Evolutionary conservation across 2,797 vertebrate species (phyloP), one percentile per base, ranked within the genome.

Genomic region (Malacoraja senta): DNA sequence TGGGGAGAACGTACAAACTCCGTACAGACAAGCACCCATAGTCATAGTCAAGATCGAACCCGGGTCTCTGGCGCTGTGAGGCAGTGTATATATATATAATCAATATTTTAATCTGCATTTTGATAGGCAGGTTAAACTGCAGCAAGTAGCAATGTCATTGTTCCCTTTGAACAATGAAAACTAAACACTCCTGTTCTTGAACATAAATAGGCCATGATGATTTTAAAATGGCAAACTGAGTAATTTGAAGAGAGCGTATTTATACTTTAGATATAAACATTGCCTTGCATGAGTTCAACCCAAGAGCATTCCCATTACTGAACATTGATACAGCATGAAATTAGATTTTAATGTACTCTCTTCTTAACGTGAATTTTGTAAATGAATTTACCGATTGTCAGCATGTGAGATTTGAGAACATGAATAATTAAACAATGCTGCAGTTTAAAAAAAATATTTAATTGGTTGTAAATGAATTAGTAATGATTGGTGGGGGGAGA

Each of bases 381-480:
- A 92, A 92, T 92, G 71, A 71, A 92, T 92, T 92, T 92, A 76
- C 72, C 90, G n/a, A 74, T 76, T 74, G 90, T 76, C 72, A 76
- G 71, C 71, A 6, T 58, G 90, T 35, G 84, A 92, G 26, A 15
- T 53, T 76, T 76, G 38, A 35, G 58, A 92, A 76, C 71, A 92
- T 92, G 71, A 92, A 92, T 92, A 92, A 92, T 92, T 92, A 71
- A 92, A 58, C 38, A n/a, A 8, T 71, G 13, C 24, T 3, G 38
- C 35, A 53, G 53, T 92, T 92, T 92, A 53, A 3, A 38, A 91
- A 80, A 91, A 72, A 91, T 72, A 71, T 92, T 58, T 92, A 76
- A 92, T 92, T 72, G 72, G 90, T 76, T 92, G 26, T 24, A 92
- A 38, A 92, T 92, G 71, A 92, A 92, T 92, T 92, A 92, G 65